Base-by-base conservation (phyloP, 2,888 invertebrate species). In the Aspidapion aeneum region DNA sequence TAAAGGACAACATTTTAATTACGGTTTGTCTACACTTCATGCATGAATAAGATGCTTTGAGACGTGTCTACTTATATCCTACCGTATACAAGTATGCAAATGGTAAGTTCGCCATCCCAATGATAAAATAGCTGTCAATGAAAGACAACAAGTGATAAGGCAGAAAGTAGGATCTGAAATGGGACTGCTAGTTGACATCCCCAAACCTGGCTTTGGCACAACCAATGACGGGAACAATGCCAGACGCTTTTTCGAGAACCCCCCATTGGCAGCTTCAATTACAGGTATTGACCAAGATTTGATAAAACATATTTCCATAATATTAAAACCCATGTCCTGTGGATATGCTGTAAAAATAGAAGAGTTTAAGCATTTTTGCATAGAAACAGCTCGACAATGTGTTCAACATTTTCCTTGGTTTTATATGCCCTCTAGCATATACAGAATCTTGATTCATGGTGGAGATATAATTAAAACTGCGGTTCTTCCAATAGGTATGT, bases 371-470 rank as follows among this genome's bases (percentile, higher is more conserved):
- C 18, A 56, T 16, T 69, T 64, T 61, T n/a, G 58, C 19, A 49
- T 17, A 55, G 55, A 56, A 20, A 66, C 66, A 20, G 67, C 67
- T 20, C 17, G 59, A 63, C 18, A 56, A 21, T 63, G 55, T 57
- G 62, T 69, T 18, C 51, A 57, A 50, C 57, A 64, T 52, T 69
- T 69, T 64, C 22, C 67, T 19, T 70, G 69, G 67, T 68, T 67
- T 58, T 63, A 52, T 52, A 69, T 67, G 65, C 68, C 68, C 35
- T 59, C 65, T 17, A 63, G 65, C 22, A 59, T 68, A 35, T 68
- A 69, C 57, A 69, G 61, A 63, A n/a, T 69, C 16, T 59, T 69
- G 16, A 69, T 69, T 18, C 68, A 69, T 59, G 69, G 64, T 19
- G 58, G 61, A 60, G 66, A 60, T 12, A 64, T 69, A 58, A 69